Base-by-base conservation (phyloP, 2,888 invertebrate species). In the Acleris literana region DNA sequence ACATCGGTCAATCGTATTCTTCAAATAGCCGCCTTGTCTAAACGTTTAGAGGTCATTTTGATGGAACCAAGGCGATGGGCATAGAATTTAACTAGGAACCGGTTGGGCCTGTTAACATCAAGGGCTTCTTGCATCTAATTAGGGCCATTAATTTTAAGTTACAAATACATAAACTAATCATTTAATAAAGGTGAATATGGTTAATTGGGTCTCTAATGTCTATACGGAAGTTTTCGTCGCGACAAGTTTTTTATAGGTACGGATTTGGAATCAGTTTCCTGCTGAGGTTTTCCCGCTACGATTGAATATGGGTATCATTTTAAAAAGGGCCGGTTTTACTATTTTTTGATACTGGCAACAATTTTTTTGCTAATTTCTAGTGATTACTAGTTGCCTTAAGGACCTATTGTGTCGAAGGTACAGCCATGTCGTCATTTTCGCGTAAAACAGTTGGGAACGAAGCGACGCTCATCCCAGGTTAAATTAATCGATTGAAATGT, bases 111-210 rank as follows among this genome's bases (percentile, higher is more conserved):
- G 44, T 29, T 56, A 51, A 55, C 55, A 62, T 57, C 66, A 66
- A 66, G 66, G 66, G 62, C 66, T 66, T 48, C 46, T 53, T 11
- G 44, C 29, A 25, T 49, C 66, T 52, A 57, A 61, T 66, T 66
- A 52, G 61, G 52, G 39, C 16, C 63, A 63, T 63, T 63, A 56
- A 63, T 51, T 55, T 43, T 2, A 51, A 66, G 56, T 62, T 61
- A 66, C 56, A 48, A 48, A 66, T 66, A 62, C 51, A 66, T 66
- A 66, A 66, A 66, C 57, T 22, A 66, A 56, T 44, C 18, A 29
- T 52, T 57, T 20, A 48, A 62, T 62, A 48, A 49, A 49, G 52
- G 52, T 64, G 18, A 64, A 58, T 49, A 18, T 18, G 44, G 33
- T 52, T 51, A 63, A 46, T 44, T 53, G 39, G 11, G 33, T 49